Evolutionary conservation across 1,140 invertebrate genomes (phyloP), one percentile per base, ranked within the genome.

Genomic region (Drosophila sp.): DNA sequence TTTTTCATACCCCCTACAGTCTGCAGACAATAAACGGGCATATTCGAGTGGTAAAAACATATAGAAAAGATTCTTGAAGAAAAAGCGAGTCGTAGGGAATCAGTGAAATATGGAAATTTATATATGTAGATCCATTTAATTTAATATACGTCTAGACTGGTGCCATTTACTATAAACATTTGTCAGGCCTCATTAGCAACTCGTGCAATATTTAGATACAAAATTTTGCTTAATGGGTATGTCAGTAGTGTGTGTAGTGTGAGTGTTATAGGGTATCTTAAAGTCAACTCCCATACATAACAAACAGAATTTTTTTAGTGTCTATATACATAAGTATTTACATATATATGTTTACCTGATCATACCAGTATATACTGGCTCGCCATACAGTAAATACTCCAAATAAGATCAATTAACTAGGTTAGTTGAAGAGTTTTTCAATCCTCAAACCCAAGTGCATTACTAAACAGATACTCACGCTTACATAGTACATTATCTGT

Each of bases 1-100:
- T 63, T 76, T 60, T 70, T 58, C 8, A 32, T 38, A 64, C 56
- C n/a, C 56, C n/a, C 65, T 69, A 66, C 4, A 38, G 35, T 38
- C 35, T 11, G 10, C 8, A 10, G 0, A 10, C 3, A 38, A 11
- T 72, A 44, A 57, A 66, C 0, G 25, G 44, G 44, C 10, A 50
- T 50, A 27, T 7, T 7, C 1, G 23, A 47, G 0, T 7, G 17
- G 17, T 0, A 2, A 0, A 44, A 44, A 17, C 17, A 17, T 17
- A 17, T 17, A 17, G 17, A 17, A 17, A 17, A 17, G 17, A 17
- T 17, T 17, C 17, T 17, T 17, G 17, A 17, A 17, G 17, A 17
- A 17, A 17, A 17, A 17, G 17, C 17, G 17, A 17, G 17, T 17
- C 17, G 17, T 17, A 17, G 17, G 17, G 17, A 17, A 17, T 17